phyloP scores from a whole-genome alignment of 1,140 invertebrate genomes.

The Trachymyrmex septentrionalis region DNA sequence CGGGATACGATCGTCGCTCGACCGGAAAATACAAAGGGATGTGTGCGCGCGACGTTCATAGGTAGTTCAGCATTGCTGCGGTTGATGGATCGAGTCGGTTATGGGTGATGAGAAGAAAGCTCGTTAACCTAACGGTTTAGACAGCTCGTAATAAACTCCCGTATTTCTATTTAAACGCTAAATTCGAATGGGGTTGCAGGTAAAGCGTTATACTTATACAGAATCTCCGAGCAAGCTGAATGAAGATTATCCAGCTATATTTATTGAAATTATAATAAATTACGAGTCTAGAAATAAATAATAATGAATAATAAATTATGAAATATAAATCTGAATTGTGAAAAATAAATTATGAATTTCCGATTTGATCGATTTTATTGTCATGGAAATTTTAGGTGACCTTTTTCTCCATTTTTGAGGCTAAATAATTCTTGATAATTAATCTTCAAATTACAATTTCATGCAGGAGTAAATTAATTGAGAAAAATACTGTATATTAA shows the following conservation, averaged over 20 bases:
- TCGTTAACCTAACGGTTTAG: slow-evolving; percentile 19
- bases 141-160: slow-evolving; percentile 45
- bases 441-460: not conserved
- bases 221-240: not conserved
- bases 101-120: slow-evolving; percentile 12
- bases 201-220: not conserved
- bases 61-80: slow-evolving; percentile 37
- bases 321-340: too few species aligned
- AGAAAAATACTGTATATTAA: not conserved
- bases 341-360: not conserved
- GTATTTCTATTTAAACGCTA: not conserved
- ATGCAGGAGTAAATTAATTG: not conserved
- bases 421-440: too few species aligned
- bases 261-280: not conserved
- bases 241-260: not conserved
- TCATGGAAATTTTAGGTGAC: not conserved
- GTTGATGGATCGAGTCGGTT: slow-evolving; percentile 32
- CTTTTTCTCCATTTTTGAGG: not conserved
- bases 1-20: slow-evolving; percentile 38
- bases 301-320: too few species aligned
- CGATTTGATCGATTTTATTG: not conserved
- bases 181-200: not conserved
- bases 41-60: slow-evolving; percentile 49
- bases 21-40: slow-evolving; percentile 60
- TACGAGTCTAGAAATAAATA: not conserved